These are phyloP conservation scores for Echinarachnius parma DNA, from an alignment of 53 echinoderm and acorn worm genomes.

Conservation along the genomic window DNA sequence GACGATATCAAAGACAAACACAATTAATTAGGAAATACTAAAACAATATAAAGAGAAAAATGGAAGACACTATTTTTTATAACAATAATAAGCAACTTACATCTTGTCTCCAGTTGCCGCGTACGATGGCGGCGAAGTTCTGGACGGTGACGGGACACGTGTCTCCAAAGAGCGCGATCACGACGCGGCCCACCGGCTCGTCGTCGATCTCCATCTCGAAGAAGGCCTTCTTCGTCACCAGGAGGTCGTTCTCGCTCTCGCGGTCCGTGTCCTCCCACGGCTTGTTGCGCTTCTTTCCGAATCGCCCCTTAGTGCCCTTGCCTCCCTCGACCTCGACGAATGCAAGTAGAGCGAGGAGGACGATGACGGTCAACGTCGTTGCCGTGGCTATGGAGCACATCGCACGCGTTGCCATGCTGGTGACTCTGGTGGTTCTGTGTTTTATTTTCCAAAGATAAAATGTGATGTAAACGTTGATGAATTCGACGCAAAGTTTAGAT, in stretches of 20 bases:
- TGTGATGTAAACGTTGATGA: too few species aligned
- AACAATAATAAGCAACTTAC: constrained; percentile 23
- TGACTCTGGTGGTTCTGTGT: too few species aligned
- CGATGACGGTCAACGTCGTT: too few species aligned
- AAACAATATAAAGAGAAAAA: background rate
- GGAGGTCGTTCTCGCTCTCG: constrained; percentile 66
- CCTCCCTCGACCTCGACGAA: constrained; percentile 11
- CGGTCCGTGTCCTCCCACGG: constrained; percentile 80
- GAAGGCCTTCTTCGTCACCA: constrained; percentile 88
- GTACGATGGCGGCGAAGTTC: constrained; percentile 83
- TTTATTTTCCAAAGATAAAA: too few species aligned
- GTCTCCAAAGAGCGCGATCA: constrained; percentile 75
- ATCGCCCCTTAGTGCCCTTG: too few species aligned
- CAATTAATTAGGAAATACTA: too few species aligned
- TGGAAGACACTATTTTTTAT: background rate
- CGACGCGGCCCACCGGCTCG: constrained; percentile 71
- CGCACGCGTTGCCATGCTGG: too few species aligned
- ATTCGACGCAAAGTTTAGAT: too few species aligned
- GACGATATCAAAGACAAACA: too few species aligned
- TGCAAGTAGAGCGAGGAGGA: background rate
- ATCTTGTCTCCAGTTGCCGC: constrained; percentile 68
- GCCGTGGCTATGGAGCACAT: too few species aligned
- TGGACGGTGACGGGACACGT: constrained; percentile 83
- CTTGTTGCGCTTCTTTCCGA: constrained; percentile 55
- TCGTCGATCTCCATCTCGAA: constrained; percentile 89